A percentile compares a stretch with the other conserved stretches of the same genome.
phyloP scores from a whole-genome alignment of 2,113 vertebrate genomes.

The Eira barbara region DNA sequence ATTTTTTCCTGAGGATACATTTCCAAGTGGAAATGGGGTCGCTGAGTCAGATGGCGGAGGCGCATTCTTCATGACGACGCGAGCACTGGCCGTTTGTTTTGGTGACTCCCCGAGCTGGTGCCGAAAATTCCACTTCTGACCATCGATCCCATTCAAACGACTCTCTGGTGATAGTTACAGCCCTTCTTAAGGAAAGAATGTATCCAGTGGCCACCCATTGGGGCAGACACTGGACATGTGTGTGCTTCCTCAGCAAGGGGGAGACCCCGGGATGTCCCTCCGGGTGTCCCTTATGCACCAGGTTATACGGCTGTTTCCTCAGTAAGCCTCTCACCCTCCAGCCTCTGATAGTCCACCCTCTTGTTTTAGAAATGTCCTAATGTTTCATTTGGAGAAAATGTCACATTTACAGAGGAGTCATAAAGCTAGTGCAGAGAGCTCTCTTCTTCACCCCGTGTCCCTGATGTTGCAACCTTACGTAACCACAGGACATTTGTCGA shows the following conservation, averaged over 20 bases:
- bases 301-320: neutral
- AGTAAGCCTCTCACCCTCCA: neutral
- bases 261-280: neutral
- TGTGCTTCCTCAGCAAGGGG: neutral
- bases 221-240: rapidly evolving
- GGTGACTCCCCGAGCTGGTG: neutral
- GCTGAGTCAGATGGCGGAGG: neutral
- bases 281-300: rapidly evolving
- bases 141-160: neutral
- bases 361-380: neutral
- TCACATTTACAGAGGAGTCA: neutral
- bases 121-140: neutral
- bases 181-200: neutral
- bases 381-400: neutral
- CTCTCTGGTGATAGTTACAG: neutral
- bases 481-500: neutral
- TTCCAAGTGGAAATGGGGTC: neutral
- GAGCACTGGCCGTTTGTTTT: neutral
- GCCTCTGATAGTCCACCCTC: neutral
- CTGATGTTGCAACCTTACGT: neutral
- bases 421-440: neutral
- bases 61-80: rapidly evolving
- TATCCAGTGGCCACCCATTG: neutral
- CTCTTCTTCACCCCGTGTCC: neutral
- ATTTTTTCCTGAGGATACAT: neutral